Base-by-base conservation (phyloP, 2,888 invertebrate species). In the Epinotia bilunana region DNA sequence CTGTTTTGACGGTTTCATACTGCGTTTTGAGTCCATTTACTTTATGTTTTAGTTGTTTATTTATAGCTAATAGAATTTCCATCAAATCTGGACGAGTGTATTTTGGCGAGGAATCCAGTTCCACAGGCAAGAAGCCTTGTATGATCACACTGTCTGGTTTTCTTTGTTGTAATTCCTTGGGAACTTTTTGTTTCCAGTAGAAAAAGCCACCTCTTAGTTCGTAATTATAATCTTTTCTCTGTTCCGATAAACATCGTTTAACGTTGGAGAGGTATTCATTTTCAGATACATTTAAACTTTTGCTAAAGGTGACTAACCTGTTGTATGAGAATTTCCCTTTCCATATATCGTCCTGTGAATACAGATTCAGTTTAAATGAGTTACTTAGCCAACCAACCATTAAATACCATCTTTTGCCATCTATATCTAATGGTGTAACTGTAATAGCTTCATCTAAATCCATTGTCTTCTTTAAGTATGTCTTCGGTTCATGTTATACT, bases 121-220 rank as follows among this genome's bases (percentile, higher is more conserved):
- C 88, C 74, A 91, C 81, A 0, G 91, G 91, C 62, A 91, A 74
- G 80, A 91, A 91, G 9, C 91, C 91, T 86, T 91, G 90, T 64
- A 90, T 86, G 20, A 87, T 73, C 23, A 84, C 6, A 0, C 6
- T 12, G 6, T 65, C n/a, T 28, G 3, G 65, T n/a, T 65, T 65
- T n/a, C 3, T 13, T 53, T 65, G 53, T 6, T 3, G n/a, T 83
- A 81, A 28, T 84, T 81, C 49, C 83, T 82, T 13, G 82, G 20
- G 33, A 13, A 65, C 5, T 77, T 84, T 88, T 73, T 85, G 84
- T 81, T 90, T 91, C 91, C 91, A 91, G 76, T 90, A 91, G 78
- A 91, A 91, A 79, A 91, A 90, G 0, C 88, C 91, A 78, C 85
- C 84, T 83, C 86, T 90, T 49, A 91, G 76, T 83, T 91, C 90